phyloP scores from a whole-genome alignment of 2,888 invertebrate genomes.

The Macrosiphum euphorbiae region DNA sequence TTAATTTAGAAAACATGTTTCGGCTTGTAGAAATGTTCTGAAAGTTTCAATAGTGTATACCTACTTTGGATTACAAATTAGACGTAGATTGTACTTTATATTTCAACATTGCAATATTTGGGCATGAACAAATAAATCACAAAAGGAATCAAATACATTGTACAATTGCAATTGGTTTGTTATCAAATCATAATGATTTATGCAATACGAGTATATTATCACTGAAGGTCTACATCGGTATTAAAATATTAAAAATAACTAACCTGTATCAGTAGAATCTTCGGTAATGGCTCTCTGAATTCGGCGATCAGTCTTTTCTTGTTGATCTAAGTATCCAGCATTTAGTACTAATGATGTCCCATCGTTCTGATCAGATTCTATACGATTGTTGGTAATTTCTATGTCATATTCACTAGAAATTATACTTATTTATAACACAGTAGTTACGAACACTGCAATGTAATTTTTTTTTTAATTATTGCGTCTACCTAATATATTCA shows the following conservation, averaged over 20 bases:
- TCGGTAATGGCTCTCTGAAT: constrained; percentile 65
- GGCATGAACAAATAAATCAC: neutral
- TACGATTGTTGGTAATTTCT: neutral
- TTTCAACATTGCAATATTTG: neutral
- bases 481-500: neutral
- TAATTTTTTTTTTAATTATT: neutral
- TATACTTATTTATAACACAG: constrained; percentile 6
- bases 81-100: neutral
- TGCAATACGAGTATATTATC: neutral
- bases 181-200: neutral
- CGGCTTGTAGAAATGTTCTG: neutral
- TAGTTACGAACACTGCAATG: neutral
- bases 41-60: neutral
- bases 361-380: constrained; percentile 39
- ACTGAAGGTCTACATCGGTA: neutral
- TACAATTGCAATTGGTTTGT: neutral
- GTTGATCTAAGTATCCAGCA: constrained; percentile 47
- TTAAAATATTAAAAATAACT: neutral
- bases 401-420: constrained; percentile 35
- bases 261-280: constrained; percentile 65
- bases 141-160: neutral
- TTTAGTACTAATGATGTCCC: constrained; percentile 44
- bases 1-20: neutral
- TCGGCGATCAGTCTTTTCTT: constrained; percentile 42
- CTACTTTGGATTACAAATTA: neutral